Percentiles rank a stretch among this genome's conserved stretches.
Conservation (phyloP, 2,113 vertebrate species). For the Chunga burmeisteri region DNA sequence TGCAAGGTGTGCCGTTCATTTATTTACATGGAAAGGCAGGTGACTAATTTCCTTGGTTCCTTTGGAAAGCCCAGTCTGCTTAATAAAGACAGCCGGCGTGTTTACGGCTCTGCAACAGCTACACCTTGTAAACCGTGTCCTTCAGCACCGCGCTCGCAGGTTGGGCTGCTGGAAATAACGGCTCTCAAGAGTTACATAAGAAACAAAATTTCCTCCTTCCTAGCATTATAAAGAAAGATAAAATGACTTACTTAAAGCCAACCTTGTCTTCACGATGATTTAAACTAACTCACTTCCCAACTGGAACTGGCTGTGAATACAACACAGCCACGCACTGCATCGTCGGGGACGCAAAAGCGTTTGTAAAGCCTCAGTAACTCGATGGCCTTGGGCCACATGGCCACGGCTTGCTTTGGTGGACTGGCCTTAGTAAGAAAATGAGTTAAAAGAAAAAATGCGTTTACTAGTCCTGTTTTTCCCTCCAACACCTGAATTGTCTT, state of each 20-base stretch:
- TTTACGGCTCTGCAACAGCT: neutral
- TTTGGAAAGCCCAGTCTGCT: neutral
- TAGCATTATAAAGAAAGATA: neutral
- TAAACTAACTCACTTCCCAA: neutral
- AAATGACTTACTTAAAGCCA: neutral
- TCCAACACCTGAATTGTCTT: neutral
- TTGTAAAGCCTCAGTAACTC: neutral
- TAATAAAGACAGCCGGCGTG: accelerated
- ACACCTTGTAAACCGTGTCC: neutral
- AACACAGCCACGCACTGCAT: accelerated
- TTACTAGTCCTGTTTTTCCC: neutral
- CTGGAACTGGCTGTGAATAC: neutral
- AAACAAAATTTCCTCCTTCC: neutral
- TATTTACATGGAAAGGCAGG: accelerated
- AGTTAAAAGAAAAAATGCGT: neutral
- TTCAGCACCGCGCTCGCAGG: neutral
- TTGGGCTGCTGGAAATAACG: neutral
- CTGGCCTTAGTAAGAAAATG: neutral
- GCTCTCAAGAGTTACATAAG: neutral
- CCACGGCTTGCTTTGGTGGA: neutral
- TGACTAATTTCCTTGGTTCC: neutral
- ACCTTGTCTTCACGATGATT: neutral
- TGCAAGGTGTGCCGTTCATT: neutral
- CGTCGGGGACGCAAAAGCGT: neutral
- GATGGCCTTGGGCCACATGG: neutral